Conservation (phyloP, 2,888 invertebrate genomes). For the Amphimallon solstitiale region DNA sequence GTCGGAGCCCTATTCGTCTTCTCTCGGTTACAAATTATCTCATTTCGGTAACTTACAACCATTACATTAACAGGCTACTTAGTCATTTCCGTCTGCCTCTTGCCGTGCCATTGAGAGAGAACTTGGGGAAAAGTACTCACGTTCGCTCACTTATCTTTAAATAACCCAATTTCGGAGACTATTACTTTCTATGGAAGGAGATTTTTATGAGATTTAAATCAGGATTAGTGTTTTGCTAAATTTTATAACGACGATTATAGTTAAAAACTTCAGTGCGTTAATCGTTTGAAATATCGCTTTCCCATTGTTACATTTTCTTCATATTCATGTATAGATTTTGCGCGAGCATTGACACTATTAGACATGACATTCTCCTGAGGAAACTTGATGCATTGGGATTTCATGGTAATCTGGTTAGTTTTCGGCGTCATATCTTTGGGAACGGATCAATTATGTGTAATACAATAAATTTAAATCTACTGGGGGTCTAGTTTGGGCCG, state of each 20-base stretch:
- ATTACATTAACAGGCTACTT: conserved; percentile 52
- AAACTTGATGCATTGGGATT: too few species aligned
- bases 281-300: too few species aligned
- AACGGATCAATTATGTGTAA: too few species aligned
- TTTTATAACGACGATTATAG: neutral
- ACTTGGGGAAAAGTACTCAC: neutral
- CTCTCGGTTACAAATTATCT: conserved; percentile 55
- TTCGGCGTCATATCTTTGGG: too few species aligned
- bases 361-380: too few species aligned
- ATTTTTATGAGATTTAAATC: conserved; percentile 18
- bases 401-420: too few species aligned
- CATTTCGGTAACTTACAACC: conserved; percentile 54
- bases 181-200: neutral
- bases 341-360: too few species aligned
- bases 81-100: conserved; percentile 47
- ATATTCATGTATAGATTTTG: too few species aligned
- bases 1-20: conserved; percentile 58
- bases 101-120: neutral
- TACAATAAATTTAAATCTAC: too few species aligned
- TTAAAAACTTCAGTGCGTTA: too few species aligned
- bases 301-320: too few species aligned
- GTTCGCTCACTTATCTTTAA: neutral
- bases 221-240: neutral
- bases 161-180: conserved; percentile 14
- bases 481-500: too few species aligned